Evolutionary conservation across 92 coral and sea anemone genomes (phyloP).

Genomic region (Paramuricea clavata): DNA sequence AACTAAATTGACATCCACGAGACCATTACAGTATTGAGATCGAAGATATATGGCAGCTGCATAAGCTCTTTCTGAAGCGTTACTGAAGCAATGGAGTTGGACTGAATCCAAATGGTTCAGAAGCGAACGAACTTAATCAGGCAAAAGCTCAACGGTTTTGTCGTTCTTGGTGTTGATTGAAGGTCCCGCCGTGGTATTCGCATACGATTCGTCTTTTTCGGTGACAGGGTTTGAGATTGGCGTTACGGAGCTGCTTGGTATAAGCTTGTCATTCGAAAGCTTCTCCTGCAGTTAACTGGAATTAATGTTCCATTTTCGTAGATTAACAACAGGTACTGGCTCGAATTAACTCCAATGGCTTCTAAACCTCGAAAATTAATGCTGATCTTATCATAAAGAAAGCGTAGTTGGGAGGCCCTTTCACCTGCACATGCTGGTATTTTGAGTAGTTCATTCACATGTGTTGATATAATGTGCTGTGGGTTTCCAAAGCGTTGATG

Average conservation of each 20-base stretch:
- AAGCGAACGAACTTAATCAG: conserved; percentile 55
- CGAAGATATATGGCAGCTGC: conserved; percentile 55
- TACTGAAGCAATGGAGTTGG: conserved; percentile 64
- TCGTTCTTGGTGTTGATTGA: conserved; percentile 28
- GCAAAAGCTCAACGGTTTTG: conserved; percentile 58
- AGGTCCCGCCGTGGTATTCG: conserved; percentile 47
- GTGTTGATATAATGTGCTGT: conserved; percentile 23
- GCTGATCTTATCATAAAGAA: conserved; percentile 68
- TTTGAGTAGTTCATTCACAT: conserved; percentile 61
- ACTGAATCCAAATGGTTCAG: conserved; percentile 59
- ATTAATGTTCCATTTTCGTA: conserved; percentile 58
- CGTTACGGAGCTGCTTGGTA: not conserved
- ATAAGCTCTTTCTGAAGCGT: conserved; percentile 69
- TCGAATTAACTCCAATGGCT: no score
- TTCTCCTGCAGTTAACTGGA: conserved; percentile 26
- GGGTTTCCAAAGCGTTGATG: conserved; percentile 25
- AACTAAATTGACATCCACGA: conserved; percentile 48
- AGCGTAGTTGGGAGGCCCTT: conserved; percentile 53
- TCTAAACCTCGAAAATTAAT: no score
- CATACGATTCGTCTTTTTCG: conserved; percentile 62
- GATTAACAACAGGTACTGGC: no score
- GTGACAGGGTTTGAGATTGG: not conserved
- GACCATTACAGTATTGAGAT: conserved; percentile 45
- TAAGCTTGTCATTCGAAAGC: conserved; percentile 9
- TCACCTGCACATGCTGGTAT: no score